phyloP scores from a whole-genome alignment of 2,113 vertebrate species.

The mouse (Mus musculus) region DNA sequence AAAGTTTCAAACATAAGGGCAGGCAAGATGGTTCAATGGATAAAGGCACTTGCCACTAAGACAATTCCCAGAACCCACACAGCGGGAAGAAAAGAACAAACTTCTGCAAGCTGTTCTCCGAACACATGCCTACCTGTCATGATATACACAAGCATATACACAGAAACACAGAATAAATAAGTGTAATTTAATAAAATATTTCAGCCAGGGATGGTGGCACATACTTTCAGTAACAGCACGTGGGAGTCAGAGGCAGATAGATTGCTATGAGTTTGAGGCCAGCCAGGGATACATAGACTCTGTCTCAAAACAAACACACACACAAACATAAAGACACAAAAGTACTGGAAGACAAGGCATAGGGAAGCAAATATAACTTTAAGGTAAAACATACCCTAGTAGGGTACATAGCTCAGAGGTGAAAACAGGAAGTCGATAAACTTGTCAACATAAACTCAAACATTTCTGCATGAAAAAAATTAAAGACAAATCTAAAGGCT shows the following conservation, averaged over 20 bases:
- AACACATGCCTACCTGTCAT: background rate
- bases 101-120: background rate
- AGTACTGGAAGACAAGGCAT: background rate
- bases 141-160: background rate
- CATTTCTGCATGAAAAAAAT: background rate
- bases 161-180: background rate
- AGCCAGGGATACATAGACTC: background rate
- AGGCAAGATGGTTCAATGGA: background rate
- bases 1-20: background rate
- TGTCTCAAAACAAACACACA: background rate
- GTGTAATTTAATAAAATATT: background rate
- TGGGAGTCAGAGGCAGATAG: background rate
- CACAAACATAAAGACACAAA: background rate
- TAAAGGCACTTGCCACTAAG: background rate
- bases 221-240: background rate
- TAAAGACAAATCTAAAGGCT: background rate
- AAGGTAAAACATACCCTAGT: background rate
- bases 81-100: background rate
- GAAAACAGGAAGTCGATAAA: background rate
- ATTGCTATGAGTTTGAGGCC: background rate
- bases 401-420: slow-evolving; percentile 1
- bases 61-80: background rate
- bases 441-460: background rate
- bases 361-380: background rate
- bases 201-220: background rate